phyloP scores from a whole-genome alignment of 2,113 vertebrate genomes.

The Perognathus longimembris region DNA sequence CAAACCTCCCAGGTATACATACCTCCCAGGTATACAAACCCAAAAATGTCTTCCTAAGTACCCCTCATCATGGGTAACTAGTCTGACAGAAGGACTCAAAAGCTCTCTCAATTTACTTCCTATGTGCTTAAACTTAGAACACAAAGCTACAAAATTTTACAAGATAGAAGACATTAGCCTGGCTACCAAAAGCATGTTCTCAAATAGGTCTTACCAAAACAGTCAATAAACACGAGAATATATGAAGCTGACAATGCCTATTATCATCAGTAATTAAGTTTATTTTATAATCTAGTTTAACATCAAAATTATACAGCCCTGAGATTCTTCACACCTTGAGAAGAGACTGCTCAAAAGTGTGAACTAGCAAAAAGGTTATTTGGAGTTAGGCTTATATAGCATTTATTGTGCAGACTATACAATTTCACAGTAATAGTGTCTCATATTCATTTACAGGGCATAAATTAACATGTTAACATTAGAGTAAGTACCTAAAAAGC shows the following conservation, averaged over 20 bases:
- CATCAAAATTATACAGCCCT: conserved; percentile 27
- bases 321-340: conserved; percentile 55
- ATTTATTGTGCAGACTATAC: conserved; percentile 60
- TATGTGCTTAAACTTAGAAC: background rate
- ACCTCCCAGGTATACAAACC: no score
- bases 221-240: background rate
- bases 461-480: conserved; percentile 71
- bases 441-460: conserved; percentile 74
- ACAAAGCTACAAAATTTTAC: conserved; percentile 17
- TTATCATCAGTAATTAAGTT: conserved; percentile 63
- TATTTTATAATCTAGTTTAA: conserved; percentile 63
- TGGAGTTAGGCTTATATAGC: conserved; percentile 27
- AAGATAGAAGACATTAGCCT: background rate
- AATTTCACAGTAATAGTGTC: conserved; percentile 42
- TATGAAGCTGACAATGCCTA: background rate
- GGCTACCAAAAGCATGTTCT: background rate
- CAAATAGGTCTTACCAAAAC: conserved; percentile 42
- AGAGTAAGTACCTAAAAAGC: conserved; percentile 58
- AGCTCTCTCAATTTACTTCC: background rate
- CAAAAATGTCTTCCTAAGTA: conserved; percentile 2
- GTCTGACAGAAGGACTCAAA: background rate
- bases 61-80: background rate
- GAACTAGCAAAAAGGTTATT: conserved; percentile 73
- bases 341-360: conserved; percentile 9
- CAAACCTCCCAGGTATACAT: no score